Conservation (phyloP, 2,113 vertebrate species). For the Nematolebias whitei region DNA sequence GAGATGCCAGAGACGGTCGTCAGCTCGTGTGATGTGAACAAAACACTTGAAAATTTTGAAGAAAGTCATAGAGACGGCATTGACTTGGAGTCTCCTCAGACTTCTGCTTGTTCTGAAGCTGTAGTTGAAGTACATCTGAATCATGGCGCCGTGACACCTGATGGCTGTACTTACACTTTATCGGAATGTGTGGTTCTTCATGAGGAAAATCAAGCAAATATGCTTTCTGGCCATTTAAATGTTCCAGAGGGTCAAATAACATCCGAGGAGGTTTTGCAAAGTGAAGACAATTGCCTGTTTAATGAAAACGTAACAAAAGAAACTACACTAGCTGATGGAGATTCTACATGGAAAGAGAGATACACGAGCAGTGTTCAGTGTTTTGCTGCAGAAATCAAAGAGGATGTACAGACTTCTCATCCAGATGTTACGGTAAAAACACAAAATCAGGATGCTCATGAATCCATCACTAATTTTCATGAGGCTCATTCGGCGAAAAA, state of each 20-base stretch:
- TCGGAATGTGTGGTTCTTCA: slow-evolving; percentile 11
- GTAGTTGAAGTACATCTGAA: slow-evolving; percentile 16
- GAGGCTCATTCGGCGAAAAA: neutral
- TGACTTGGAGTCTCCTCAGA: slow-evolving; percentile 16
- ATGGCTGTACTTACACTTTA: slow-evolving; percentile 15
- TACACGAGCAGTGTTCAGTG: neutral
- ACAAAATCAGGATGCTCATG: slow-evolving; percentile 16
- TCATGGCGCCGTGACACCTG: slow-evolving; percentile 2
- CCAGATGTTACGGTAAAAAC: slow-evolving; percentile 17
- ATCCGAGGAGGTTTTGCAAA: slow-evolving; percentile 10
- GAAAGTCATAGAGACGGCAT: slow-evolving; percentile 32
- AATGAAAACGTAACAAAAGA: slow-evolving; percentile 14
- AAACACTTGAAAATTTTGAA: slow-evolving; percentile 14
- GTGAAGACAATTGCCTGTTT: slow-evolving; percentile 9
- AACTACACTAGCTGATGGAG: slow-evolving; percentile 18
- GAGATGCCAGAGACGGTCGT: slow-evolving; percentile 18
- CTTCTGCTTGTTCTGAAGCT: slow-evolving; percentile 4
- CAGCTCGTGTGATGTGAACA: slow-evolving; percentile 27
- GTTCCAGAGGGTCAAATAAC: slow-evolving; percentile 13
- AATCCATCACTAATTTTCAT: slow-evolving; percentile 1
- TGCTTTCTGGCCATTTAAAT: slow-evolving; percentile 10
- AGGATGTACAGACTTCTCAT: slow-evolving; percentile 16
- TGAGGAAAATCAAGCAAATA: slow-evolving; percentile 27
- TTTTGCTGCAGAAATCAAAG: slow-evolving; percentile 15
- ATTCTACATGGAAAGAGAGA: slow-evolving; percentile 12